phyloP scores from a whole-genome alignment of 2,888 invertebrate genomes.

The Caenorhabditis uteleia region DNA sequence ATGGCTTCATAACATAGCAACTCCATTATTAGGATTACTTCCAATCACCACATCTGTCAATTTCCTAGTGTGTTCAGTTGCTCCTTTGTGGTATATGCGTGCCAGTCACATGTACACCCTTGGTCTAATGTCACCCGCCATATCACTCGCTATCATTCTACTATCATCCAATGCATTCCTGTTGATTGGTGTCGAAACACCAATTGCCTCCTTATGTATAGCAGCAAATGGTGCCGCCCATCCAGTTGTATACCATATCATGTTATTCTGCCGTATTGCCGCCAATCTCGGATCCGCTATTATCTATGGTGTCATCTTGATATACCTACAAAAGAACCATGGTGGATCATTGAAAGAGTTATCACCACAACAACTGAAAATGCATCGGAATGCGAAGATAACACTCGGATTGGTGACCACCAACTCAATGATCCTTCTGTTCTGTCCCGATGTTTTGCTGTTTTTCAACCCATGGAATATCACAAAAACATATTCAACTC shows the following conservation, averaged over 20 bases:
- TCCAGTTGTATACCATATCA: constrained; percentile 37
- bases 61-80: constrained; percentile 40
- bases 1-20: constrained; percentile 42
- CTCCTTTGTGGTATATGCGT: constrained; percentile 42
- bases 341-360: constrained; percentile 19
- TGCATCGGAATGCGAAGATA: constrained; percentile 42
- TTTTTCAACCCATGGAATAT: constrained; percentile 41
- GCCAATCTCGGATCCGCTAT: constrained; percentile 40
- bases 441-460: constrained; percentile 40
- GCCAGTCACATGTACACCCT: constrained; percentile 32
- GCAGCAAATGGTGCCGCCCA: constrained; percentile 50
- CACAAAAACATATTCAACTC: constrained; percentile 39
- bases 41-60: constrained; percentile 45
- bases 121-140: constrained; percentile 26
- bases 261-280: constrained; percentile 38
- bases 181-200: constrained; percentile 10
- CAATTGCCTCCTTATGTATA: constrained; percentile 29
- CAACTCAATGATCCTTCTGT: constrained; percentile 41
- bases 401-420: constrained; percentile 39
- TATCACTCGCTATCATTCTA: constrained; percentile 10
- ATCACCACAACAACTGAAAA: constrained; percentile 33
- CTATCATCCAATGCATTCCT: constrained; percentile 28
- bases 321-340: constrained; percentile 33
- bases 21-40: constrained; percentile 38
- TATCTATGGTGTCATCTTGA: constrained; percentile 33